Evolutionary conservation across 2,113 vertebrate genomes (phyloP).

Genomic region (zebrafish (Danio rerio)): DNA sequence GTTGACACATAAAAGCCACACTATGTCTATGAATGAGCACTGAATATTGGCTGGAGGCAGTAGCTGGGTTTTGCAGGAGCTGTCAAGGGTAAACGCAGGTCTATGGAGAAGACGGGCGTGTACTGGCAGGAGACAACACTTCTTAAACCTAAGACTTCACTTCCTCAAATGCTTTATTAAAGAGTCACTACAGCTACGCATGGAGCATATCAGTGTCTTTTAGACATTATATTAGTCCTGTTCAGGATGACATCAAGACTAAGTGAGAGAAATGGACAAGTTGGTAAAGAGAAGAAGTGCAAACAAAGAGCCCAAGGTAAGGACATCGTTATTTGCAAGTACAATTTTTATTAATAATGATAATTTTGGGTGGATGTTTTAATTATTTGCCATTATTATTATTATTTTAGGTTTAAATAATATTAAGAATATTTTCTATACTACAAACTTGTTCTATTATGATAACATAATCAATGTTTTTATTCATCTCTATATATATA

Average conservation of each 20-base stretch:
- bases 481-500: background rate
- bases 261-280: background rate
- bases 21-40: background rate
- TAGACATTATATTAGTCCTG: background rate
- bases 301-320: background rate
- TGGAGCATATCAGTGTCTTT: background rate
- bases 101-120: conserved; percentile 8
- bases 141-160: background rate
- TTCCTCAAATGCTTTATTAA: background rate
- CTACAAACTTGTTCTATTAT: background rate
- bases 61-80: background rate
- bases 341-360: background rate
- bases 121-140: background rate
- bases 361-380: background rate
- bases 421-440: background rate
- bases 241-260: background rate
- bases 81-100: background rate
- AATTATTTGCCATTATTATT: too few relatives aligned
- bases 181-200: background rate
- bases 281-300: background rate
- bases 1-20: background rate
- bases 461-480: background rate
- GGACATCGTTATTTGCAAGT: background rate
- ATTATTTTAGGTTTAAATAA: background rate
- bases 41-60: background rate